phyloP scores from a whole-genome alignment of 2,797 vertebrate species.

The Acipenser transmontanus region DNA sequence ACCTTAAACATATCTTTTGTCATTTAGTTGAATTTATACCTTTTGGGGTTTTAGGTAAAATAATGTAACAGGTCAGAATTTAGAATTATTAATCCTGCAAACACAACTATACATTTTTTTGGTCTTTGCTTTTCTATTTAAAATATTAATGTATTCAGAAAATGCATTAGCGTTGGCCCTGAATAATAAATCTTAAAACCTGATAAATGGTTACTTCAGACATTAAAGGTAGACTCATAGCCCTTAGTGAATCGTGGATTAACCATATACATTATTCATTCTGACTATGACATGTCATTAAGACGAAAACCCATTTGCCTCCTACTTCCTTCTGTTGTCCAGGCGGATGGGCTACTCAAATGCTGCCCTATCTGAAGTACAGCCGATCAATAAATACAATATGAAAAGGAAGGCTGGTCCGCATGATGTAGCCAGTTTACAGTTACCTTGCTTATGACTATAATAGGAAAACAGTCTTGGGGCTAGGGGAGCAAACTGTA shows the following conservation, averaged over 20 bases:
- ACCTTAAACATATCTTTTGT: too few relatives aligned
- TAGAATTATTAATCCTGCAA: too few relatives aligned
- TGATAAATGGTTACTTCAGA: slow-evolving; percentile 46
- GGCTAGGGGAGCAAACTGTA: background rate
- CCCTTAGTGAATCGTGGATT: slow-evolving; percentile 38
- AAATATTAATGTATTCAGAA: slow-evolving; percentile 59
- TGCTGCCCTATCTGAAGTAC: slow-evolving; percentile 42
- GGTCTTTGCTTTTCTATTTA: slow-evolving; percentile 34
- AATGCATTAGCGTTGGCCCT: slow-evolving; percentile 43
- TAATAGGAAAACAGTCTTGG: slow-evolving; percentile 4
- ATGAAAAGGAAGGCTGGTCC: slow-evolving; percentile 32
- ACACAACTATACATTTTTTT: background rate
- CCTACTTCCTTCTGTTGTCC: slow-evolving; percentile 30
- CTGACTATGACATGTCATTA: slow-evolving; percentile 47
- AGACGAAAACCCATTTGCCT: slow-evolving; percentile 35
- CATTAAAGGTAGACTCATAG: slow-evolving; percentile 51
- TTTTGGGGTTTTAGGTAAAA: too few relatives aligned
- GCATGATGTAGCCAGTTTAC: background rate
- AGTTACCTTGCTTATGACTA: slow-evolving; percentile 6
- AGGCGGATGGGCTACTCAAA: slow-evolving; percentile 31
- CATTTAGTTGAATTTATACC: too few relatives aligned
- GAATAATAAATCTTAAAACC: slow-evolving; percentile 50
- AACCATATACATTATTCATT: slow-evolving; percentile 55
- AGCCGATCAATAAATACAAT: slow-evolving; percentile 40
- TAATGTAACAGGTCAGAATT: too few relatives aligned